Base-by-base conservation (phyloP, 2,888 invertebrate genomes). In the Drosophila tripunctata region DNA sequence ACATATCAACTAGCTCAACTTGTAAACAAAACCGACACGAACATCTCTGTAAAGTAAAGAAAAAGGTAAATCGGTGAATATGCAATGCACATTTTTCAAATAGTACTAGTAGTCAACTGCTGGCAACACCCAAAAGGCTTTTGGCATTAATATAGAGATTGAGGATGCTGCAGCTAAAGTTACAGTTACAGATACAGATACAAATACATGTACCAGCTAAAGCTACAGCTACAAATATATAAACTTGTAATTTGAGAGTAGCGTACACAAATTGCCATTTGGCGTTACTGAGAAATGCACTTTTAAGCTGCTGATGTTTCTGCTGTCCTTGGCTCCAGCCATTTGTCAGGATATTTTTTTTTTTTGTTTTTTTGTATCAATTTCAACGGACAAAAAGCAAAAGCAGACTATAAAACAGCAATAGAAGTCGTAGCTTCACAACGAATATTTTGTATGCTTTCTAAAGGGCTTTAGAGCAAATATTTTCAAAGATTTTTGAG, bases 261-360 rank as follows among this genome's bases (percentile, higher is more conserved):
- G 47, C 70, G 73, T 76, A 82, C 85, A 74, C 85, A 83, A 87
- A 83, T 87, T 83, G 85, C 76, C 74, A 85, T 72, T 74, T 74
- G 71, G 66, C 69, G 82, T 69, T 61, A 81, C 87, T 84, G 69
- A 78, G 87, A 83, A 87, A 87, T 83, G 87, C 78, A 83, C 85
- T 82, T 82, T 81, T 78, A 87, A 84, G 82, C 79, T 78, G 67
- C 61, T 55, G 45, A 47, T 66, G 55, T 12, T 57, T 56, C 52
- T 55, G 12, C 56, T 47, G 41, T 67, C 62, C 58, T 57, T 64
- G 69, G 52, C 61, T 63, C 69, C 58, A 69, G 65, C 69, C 67
- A 87, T 81, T 76, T 81, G 74, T 76, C 85, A 78, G 76, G 64
- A 69, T 56, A 75, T 52, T 63, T 60, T 51, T 15, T 45, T 27